A percentile compares a stretch with the other conserved stretches of the same genome.
phyloP scores from a whole-genome alignment of 2,797 vertebrate genomes.

The Stomatorhinus walkeri region DNA sequence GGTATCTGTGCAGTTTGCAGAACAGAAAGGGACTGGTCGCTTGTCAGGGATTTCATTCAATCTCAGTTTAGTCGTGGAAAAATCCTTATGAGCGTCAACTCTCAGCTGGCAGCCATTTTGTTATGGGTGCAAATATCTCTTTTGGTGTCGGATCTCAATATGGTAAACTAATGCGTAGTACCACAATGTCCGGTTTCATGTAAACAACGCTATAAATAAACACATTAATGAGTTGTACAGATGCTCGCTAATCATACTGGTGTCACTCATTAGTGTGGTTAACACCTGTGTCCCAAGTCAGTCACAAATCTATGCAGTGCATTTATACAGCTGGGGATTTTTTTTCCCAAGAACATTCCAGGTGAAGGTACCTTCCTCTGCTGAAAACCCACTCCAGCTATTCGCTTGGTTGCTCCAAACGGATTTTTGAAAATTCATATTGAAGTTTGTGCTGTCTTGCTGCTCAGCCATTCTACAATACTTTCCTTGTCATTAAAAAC shows the following conservation, averaged over 20 bases:
- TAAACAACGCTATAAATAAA: slow-evolving; percentile 3
- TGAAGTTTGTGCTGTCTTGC: neutral
- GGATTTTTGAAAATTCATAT: neutral
- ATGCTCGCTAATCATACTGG: neutral
- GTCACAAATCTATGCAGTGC: neutral
- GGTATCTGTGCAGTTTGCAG: neutral
- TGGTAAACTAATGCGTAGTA: slow-evolving; percentile 6
- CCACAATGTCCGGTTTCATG: neutral
- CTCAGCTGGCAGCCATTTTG: neutral
- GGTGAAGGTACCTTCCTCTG: slow-evolving; percentile 5
- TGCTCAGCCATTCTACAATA: neutral
- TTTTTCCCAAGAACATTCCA: slow-evolving; percentile 2
- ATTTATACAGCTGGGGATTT: slow-evolving; percentile 18
- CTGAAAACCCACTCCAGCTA: neutral
- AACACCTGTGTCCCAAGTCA: slow-evolving; percentile 10
- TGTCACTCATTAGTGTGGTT: slow-evolving; percentile 17
- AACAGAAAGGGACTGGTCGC: neutral
- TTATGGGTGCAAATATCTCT: neutral
- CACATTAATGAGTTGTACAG: slow-evolving; percentile 14
- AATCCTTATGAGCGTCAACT: neutral
- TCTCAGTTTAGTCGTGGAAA: neutral
- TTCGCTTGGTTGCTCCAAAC: neutral
- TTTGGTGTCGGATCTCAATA: neutral
- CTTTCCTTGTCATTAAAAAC: neutral
- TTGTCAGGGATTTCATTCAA: neutral